Evolutionary conservation across 2,888 invertebrate genomes (phyloP).

Genomic region (Tillus elongatus): DNA sequence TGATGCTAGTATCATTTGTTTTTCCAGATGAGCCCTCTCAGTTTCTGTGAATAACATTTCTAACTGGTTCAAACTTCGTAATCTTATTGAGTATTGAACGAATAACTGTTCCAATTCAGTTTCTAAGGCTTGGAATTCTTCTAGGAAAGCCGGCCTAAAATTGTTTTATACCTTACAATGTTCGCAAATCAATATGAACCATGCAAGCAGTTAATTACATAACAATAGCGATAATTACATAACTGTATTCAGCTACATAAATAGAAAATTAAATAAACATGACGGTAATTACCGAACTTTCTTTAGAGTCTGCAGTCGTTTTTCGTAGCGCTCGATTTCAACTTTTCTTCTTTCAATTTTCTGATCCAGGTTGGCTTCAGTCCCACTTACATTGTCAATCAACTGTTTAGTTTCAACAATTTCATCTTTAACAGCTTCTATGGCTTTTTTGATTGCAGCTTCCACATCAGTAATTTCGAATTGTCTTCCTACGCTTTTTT

Average conservation of each 20-base stretch:
- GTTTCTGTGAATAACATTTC: constrained; percentile 78
- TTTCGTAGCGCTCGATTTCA: constrained; percentile 88
- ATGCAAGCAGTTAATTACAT: too few relatives aligned
- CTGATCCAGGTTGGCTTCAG: constrained; percentile 79
- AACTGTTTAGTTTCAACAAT: constrained; percentile 64
- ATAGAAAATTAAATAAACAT: too few relatives aligned
- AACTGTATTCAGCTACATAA: too few relatives aligned
- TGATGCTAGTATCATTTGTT: constrained; percentile 54
- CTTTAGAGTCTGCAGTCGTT: constrained; percentile 84
- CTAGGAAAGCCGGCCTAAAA: constrained; percentile 92
- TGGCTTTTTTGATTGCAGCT: constrained; percentile 63
- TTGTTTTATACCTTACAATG: too few relatives aligned
- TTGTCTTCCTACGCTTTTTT: constrained; percentile 69
- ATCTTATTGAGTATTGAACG: constrained; percentile 77
- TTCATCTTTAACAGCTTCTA: constrained; percentile 58
- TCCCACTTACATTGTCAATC: constrained; percentile 78
- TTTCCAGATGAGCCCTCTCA: constrained; percentile 68
- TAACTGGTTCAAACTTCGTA: constrained; percentile 80
- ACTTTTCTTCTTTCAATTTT: constrained; percentile 85
- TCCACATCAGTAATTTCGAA: constrained; percentile 80
- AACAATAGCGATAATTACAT: too few relatives aligned
- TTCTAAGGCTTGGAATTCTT: constrained; percentile 87
- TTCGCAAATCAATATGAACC: too few relatives aligned
- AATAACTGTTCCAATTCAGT: constrained; percentile 74
- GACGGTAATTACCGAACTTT: constrained; percentile 77